Conservation (phyloP, 2,888 invertebrate genomes). For the Globia sparganii region DNA sequence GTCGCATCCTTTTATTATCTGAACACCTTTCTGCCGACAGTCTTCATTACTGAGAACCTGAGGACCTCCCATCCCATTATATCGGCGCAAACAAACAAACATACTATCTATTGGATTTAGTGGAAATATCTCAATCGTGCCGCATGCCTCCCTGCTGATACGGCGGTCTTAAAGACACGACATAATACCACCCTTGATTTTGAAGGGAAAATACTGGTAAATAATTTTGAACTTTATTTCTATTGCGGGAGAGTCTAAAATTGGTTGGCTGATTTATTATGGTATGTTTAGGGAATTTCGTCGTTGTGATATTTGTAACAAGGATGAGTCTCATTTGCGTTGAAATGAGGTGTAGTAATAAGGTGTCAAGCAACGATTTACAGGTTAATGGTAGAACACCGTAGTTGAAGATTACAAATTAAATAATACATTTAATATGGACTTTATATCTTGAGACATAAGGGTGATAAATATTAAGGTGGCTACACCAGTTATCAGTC, state of each 20-base stretch:
- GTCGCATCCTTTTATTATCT: conserved; percentile 31
- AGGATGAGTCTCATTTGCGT: conserved; percentile 45
- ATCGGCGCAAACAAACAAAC: conserved; percentile 78
- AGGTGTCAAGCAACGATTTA: conserved; percentile 84
- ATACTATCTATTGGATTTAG: conserved; percentile 77
- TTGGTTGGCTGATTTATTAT: not conserved
- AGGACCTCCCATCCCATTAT: conserved; percentile 83
- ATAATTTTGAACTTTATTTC: conserved; percentile 44
- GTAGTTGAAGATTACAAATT: conserved; percentile 73
- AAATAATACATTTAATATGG: conserved; percentile 34
- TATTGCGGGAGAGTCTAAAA: fast-evolving
- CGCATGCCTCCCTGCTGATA: conserved; percentile 80
- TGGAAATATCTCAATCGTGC: conserved; percentile 83
- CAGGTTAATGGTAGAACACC: conserved; percentile 82
- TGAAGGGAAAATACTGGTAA: conserved; percentile 21
- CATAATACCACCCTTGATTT: conserved; percentile 65
- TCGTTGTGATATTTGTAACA: not conserved
- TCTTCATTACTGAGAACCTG: conserved; percentile 76
- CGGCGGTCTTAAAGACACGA: conserved; percentile 72
- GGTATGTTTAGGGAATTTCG: conserved; percentile 9
- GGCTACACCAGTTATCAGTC: conserved; percentile 33
- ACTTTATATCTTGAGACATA: conserved; percentile 56
- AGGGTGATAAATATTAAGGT: conserved; percentile 53
- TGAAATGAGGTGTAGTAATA: conserved; percentile 60
- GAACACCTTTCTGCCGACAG: conserved; percentile 51